Conservation (phyloP, 2,113 vertebrate genomes). For the Aspiorhynchus laticeps region DNA sequence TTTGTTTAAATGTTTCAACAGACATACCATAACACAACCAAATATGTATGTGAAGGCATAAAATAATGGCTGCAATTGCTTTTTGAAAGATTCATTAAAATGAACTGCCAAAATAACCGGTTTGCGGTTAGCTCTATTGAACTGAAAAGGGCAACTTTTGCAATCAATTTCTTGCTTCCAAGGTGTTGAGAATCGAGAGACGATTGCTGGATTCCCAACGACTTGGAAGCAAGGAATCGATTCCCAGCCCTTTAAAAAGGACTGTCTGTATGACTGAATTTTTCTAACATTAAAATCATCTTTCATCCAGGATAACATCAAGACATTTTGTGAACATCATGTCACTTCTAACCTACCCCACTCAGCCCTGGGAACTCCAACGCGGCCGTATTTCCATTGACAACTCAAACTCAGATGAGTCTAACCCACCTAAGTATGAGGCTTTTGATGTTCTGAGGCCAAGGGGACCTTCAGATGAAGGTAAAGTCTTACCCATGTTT, state of each 20-base stretch:
- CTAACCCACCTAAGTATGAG: background rate
- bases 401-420: slow-evolving; percentile 8
- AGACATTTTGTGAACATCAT: slow-evolving; percentile 25
- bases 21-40: too few species aligned
- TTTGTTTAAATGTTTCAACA: too few species aligned
- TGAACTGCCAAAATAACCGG: too few species aligned
- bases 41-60: too few species aligned
- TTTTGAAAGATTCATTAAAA: too few species aligned
- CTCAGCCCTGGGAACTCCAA: background rate
- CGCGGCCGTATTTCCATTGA: background rate
- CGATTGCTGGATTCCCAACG: too few species aligned
- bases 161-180: too few species aligned
- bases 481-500: slow-evolving; percentile 23
- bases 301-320: slow-evolving; percentile 17
- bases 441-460: background rate
- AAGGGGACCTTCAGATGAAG: background rate
- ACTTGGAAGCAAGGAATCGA: background rate
- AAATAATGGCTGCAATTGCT: too few species aligned
- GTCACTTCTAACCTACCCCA: background rate
- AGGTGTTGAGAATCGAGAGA: too few species aligned
- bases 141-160: too few species aligned
- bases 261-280: background rate
- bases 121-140: too few species aligned
- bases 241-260: background rate
- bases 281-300: slow-evolving; percentile 22